Evolutionary conservation across 2,888 invertebrate species (phyloP).

Genomic region (Frankliniella intonsa): DNA sequence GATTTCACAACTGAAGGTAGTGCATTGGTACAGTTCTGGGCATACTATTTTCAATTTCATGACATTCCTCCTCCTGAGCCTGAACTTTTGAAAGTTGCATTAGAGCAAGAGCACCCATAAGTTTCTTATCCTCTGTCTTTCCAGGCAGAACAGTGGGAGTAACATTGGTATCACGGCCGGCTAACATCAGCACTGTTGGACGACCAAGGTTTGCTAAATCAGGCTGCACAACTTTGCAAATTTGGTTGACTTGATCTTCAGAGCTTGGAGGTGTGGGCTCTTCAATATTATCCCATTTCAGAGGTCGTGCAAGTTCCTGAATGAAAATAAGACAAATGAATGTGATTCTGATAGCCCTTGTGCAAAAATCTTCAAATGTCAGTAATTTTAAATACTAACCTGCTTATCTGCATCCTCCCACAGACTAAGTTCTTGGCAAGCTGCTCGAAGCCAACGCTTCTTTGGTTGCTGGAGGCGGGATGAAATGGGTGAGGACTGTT

Average conservation of each 20-base stretch:
- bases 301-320: not conserved
- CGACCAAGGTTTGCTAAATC: slow-evolving; percentile 32
- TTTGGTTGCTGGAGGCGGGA: slow-evolving; percentile 46
- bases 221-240: slow-evolving; percentile 26
- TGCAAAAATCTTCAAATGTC: not conserved
- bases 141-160: not conserved
- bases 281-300: slow-evolving; percentile 15
- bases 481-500: not conserved
- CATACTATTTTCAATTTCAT: not conserved
- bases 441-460: slow-evolving; percentile 58
- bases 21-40: not conserved
- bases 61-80: not conserved
- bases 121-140: not conserved
- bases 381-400: not conserved
- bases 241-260: not conserved
- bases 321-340: not conserved
- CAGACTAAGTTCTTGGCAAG: slow-evolving; percentile 46
- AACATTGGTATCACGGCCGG: slow-evolving; percentile 35
- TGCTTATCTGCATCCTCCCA: slow-evolving; percentile 36
- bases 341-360: not conserved
- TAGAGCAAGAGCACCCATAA: not conserved
- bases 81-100: slow-evolving; percentile 5
- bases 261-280: not conserved
- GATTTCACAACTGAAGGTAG: not conserved
- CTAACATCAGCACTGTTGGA: slow-evolving; percentile 38